phyloP scores from a whole-genome alignment of 2,797 vertebrate genomes.

The Apodemus agrarius region DNA sequence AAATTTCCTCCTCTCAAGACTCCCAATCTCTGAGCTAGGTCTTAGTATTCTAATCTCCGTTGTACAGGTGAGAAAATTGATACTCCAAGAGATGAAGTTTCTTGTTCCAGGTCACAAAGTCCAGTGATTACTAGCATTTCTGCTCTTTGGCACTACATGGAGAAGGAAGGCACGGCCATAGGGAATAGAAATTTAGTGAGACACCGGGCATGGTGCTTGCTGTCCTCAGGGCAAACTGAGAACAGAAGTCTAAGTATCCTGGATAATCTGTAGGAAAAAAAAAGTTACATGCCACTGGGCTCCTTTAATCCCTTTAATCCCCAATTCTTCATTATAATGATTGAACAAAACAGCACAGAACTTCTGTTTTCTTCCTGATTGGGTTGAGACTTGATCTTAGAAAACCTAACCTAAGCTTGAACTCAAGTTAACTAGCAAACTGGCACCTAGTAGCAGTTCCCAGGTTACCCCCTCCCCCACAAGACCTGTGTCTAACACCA shows the following conservation, averaged over 20 bases:
- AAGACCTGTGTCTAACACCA: neutral
- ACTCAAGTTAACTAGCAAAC: neutral
- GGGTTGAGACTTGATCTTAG: neutral
- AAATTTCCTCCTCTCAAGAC: neutral
- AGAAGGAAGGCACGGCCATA: neutral
- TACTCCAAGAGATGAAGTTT: slow-evolving; percentile 11
- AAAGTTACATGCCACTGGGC: neutral
- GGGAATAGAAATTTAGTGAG: neutral
- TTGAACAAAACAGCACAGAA: neutral
- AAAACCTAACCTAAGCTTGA: neutral
- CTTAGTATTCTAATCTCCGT: slow-evolving; percentile 10
- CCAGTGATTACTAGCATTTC: slow-evolving; percentile 13
- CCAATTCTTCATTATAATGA: neutral
- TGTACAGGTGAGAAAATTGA: slow-evolving; percentile 27
- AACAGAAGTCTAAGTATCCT: neutral
- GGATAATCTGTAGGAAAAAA: neutral
- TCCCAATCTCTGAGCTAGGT: neutral
- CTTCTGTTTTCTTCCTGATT: neutral
- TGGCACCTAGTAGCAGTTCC: neutral
- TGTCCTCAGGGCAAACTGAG: neutral
- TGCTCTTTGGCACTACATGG: neutral
- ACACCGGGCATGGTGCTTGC: neutral
- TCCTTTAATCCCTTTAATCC: slow-evolving; percentile 16
- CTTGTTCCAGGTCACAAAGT: neutral
- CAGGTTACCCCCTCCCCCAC: neutral